Evolutionary conservation across 2,888 invertebrate species (phyloP).

Genomic region (Fragum fragum): DNA sequence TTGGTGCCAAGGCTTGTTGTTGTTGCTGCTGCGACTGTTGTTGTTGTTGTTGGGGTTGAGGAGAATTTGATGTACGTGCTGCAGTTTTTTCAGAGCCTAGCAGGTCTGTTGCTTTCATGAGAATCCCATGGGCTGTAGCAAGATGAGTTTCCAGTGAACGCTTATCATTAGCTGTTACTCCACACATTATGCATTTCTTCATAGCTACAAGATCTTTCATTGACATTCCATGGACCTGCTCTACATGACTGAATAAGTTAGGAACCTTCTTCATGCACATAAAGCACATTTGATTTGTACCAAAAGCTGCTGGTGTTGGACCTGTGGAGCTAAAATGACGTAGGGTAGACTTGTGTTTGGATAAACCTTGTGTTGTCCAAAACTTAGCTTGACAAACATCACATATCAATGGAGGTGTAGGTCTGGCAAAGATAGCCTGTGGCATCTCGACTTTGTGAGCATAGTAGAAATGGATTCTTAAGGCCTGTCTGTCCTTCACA

Average conservation of each 20-base stretch:
- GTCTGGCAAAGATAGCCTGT: constrained; percentile 78
- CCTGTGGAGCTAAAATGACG: constrained; percentile 63
- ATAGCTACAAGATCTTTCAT: constrained; percentile 72
- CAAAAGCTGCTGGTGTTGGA: constrained; percentile 16
- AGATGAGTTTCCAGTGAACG: constrained; percentile 78
- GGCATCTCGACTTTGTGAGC: constrained; percentile 92
- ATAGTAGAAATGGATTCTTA: constrained; percentile 99
- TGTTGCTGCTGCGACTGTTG: constrained; percentile 22
- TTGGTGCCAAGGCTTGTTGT: constrained; percentile 32
- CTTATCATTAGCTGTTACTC: constrained; percentile 72
- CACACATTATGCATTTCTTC: constrained; percentile 82
- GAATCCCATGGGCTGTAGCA: constrained; percentile 77
- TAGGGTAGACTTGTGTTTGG: constrained; percentile 94
- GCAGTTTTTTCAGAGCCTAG: constrained; percentile 21
- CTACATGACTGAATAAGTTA: constrained; percentile 71
- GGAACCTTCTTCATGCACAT: constrained; percentile 68
- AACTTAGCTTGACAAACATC: constrained; percentile 98
- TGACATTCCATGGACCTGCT: constrained; percentile 68
- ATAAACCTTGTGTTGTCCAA: constrained; percentile 98
- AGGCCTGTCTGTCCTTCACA: constrained; percentile 97
- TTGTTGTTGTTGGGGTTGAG: constrained; percentile 8
- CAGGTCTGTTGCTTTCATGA: constrained; percentile 73
- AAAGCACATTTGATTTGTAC: constrained; percentile 66
- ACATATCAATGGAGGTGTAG: constrained; percentile 95
- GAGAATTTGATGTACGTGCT: constrained; percentile 39